These are phyloP conservation scores for Myopa tessellatipennis DNA, from an alignment of 2,888 invertebrate species.

Conservation along the genomic window DNA sequence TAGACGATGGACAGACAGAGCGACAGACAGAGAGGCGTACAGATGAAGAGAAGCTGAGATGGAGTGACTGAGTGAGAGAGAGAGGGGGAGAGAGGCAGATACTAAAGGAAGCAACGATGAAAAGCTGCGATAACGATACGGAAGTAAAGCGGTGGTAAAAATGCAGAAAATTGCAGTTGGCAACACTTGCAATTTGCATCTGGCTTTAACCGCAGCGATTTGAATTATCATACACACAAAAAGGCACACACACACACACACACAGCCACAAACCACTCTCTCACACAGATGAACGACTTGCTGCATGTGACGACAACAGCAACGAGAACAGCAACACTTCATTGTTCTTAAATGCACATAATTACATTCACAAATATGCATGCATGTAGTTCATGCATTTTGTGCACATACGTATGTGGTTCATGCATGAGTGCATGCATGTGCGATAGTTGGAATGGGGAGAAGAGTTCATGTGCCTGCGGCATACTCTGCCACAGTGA, in stretches of 20 bases:
- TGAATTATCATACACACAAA: slow-evolving; percentile 46
- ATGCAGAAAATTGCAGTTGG: slow-evolving; percentile 39
- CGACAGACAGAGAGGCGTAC: background rate
- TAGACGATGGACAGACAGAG: too few species aligned
- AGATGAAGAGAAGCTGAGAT: background rate
- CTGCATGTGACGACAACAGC: background rate
- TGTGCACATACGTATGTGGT: background rate
- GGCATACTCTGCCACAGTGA: background rate
- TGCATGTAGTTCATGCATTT: background rate
- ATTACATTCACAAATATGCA: slow-evolving; percentile 16
- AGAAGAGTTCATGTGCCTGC: background rate
- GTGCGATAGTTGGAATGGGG: background rate
- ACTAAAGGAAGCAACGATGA: slow-evolving; percentile 12
- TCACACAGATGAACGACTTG: slow-evolving; percentile 26
- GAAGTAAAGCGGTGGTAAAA: slow-evolving; percentile 51
- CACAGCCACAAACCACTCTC: slow-evolving; percentile 5
- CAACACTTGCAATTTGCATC: slow-evolving; percentile 50
- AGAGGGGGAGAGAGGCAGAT: slow-evolving; percentile 17
- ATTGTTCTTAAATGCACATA: slow-evolving; percentile 16
- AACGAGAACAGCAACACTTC: slow-evolving; percentile 12
- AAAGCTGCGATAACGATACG: slow-evolving; percentile 41
- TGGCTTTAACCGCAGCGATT: slow-evolving; percentile 52
- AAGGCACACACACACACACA: slow-evolving; percentile 24
- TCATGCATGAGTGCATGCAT: background rate
- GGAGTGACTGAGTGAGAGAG: background rate